Base-by-base conservation (phyloP, 2,113 vertebrate genomes). In the Orcinus orca region DNA sequence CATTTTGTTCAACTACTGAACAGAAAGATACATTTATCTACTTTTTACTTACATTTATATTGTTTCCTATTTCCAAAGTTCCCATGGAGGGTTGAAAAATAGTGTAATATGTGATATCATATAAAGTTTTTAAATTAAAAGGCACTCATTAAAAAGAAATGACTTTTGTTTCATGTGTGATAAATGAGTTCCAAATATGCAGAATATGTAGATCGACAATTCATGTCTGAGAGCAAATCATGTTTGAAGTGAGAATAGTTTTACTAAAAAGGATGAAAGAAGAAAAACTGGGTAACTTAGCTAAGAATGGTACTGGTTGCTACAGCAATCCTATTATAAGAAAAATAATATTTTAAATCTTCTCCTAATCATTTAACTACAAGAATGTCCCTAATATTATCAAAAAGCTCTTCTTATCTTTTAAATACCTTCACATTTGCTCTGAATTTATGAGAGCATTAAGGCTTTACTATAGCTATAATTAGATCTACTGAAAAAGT, bases 361-460 rank as follows among this genome's bases (percentile, higher is more conserved):
- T 73, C 41, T 50, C 26, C 79, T 97, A 95, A 97, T 96, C 89
- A 96, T 87, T 97, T 96, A 82, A 92, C 85, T 95, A 92, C 33
- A 96, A 84, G 79, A 96, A 93, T 95, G 82, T 50, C 63, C 73
- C 33, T 97, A 97, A 97, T 96, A 67, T 85, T 96, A 97, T 98
- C 73, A 97, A 91, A 98, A 97, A 97, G 63, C 91, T 94, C 53
- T 97, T 97, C 47, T 97, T 97, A 97, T 97, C 96, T 98, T 79
- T 96, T 60, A 88, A 95, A 96, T 94, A 93, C 85, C 55, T 93
- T 90, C 44, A 88, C 33, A 76, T 95, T 96, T 29, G 55, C 82
- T 95, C 53, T 93, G 97, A 96, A 96, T 96, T 95, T 96, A 29
- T 97, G 95, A 97, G 67, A 97, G 79, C 87, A 97, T 95, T 98